Evolutionary conservation across 2,797 vertebrate genomes (phyloP), one percentile per base, ranked within the genome.

Genomic region (Xyrichtys novacula): DNA sequence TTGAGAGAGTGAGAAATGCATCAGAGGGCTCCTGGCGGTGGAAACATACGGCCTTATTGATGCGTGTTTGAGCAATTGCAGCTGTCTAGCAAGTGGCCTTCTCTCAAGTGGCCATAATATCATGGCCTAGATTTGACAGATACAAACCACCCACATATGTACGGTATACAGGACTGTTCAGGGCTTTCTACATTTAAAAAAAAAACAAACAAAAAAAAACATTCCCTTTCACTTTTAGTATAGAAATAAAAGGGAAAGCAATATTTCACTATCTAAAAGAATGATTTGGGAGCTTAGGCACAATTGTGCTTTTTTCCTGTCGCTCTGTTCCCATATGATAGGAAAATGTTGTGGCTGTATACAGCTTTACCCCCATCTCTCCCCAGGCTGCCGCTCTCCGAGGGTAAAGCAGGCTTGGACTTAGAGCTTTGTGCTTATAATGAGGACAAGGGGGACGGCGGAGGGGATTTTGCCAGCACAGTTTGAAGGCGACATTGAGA

Each of bases 371-470:
- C 77, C 65, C 65, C 26, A 66, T 64, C 50, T 74, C 70, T 81
- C 70, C 63, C 55, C 29, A 34, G 68, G 72, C 69, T 46, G 60
- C 67, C 20, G 25, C 71, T 77, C 79, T 84, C 74, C 28, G 67
- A 67, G 50, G 80, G 79, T 77, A 80, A 88, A 85, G 71, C 56
- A 71, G 65, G 60, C 78, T 78, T 86, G 83, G 85, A 89, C 85
- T 84, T 72, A 61, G 40, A 86, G 84, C 62, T 82, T 84, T 72
- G 61, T 74, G 59, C 47, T 67, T 87, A 83, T 91, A 93, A 90
- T 89, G 83, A 91, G 87, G 87, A 88, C 83, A 79, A 85, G 85
- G 69, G 86, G 88, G 91, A 89, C 76, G 74, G 72, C 70, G 48
- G 84, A 85, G 69, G 66, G 65, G 87, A 80, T 88, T 90, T 78